These are phyloP conservation scores for Orientallactaga sibirica DNA, from an alignment of 2,797 vertebrate genomes.

Conservation along the genomic window DNA sequence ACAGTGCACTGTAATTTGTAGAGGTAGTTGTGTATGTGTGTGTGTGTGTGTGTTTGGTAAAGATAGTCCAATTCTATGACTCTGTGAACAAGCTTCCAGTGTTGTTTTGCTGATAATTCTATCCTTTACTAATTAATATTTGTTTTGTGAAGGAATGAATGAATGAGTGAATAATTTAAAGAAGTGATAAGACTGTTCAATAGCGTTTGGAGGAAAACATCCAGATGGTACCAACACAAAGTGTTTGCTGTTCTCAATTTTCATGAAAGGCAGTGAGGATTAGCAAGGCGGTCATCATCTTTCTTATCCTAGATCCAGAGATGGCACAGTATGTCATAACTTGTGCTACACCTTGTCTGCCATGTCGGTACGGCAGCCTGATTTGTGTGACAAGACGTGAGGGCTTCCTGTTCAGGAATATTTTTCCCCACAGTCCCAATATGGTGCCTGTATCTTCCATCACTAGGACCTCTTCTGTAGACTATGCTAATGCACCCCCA, in stretches of 20 bases:
- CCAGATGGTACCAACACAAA: neutral
- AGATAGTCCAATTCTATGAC: neutral
- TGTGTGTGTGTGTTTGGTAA: neutral
- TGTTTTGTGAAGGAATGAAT: slow-evolving; percentile 13
- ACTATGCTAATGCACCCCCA: too few relatives aligned
- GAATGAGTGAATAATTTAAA: slow-evolving; percentile 3
- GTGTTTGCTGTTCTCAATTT: neutral
- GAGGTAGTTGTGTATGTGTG: neutral
- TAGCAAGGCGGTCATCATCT: neutral
- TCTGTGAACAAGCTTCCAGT: neutral
- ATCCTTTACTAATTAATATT: slow-evolving; percentile 47
- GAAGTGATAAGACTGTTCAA: slow-evolving; percentile 38
- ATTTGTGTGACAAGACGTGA: neutral
- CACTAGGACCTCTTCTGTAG: neutral
- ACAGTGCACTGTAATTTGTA: neutral
- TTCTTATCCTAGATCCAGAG: neutral
- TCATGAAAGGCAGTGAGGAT: slow-evolving; percentile 22
- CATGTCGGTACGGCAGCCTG: neutral
- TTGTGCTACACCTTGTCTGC: neutral
- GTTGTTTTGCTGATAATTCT: slow-evolving; percentile 14
- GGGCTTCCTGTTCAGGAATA: neutral
- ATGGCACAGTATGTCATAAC: neutral
- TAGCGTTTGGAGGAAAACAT: slow-evolving; percentile 38
- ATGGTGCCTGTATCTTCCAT: neutral
- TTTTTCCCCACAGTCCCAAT: neutral